A percentile compares a stretch with the other conserved stretches of the same genome.
phyloP scores from a whole-genome alignment of 2,797 vertebrate species.

The Danio kyathit region DNA sequence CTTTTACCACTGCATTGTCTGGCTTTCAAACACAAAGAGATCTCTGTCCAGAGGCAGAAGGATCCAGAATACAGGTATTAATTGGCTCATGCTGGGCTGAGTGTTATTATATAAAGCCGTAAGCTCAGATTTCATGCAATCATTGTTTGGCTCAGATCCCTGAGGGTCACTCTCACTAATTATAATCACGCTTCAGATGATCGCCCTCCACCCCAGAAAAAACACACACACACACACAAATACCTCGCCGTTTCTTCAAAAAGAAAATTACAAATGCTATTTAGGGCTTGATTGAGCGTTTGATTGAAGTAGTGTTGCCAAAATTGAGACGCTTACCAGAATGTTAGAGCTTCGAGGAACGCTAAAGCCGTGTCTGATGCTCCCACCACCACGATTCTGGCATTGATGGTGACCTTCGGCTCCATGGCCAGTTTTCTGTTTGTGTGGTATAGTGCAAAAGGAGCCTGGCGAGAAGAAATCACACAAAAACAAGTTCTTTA shows the following conservation, averaged over 20 bases:
- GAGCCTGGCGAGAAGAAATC: slow-evolving; percentile 72
- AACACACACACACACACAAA: slow-evolving; percentile 2
- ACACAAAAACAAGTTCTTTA: not conserved
- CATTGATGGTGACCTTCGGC: slow-evolving; percentile 85
- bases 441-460: slow-evolving; percentile 87
- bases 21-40: slow-evolving; percentile 40
- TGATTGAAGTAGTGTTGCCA: slow-evolving; percentile 45
- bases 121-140: slow-evolving; percentile 64
- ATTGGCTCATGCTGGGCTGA: slow-evolving; percentile 51
- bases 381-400: slow-evolving; percentile 91
- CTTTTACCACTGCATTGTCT: slow-evolving; percentile 5
- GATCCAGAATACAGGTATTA: slow-evolving; percentile 44
- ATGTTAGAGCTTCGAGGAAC: slow-evolving; percentile 87
- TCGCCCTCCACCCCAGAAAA: slow-evolving; percentile 20
- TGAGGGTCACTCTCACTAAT: slow-evolving; percentile 60
- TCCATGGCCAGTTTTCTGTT: slow-evolving; percentile 90
- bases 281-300: slow-evolving; percentile 12
- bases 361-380: slow-evolving; percentile 90
- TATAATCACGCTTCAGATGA: slow-evolving; percentile 59
- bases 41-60: slow-evolving; percentile 22
- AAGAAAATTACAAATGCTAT: slow-evolving; percentile 42
- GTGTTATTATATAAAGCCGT: slow-evolving; percentile 46
- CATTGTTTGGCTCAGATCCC: slow-evolving; percentile 57
- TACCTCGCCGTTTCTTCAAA: slow-evolving; percentile 24
- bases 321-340: slow-evolving; percentile 79